phyloP scores from a whole-genome alignment of 2,888 invertebrate genomes.

The Dynastes maya region DNA sequence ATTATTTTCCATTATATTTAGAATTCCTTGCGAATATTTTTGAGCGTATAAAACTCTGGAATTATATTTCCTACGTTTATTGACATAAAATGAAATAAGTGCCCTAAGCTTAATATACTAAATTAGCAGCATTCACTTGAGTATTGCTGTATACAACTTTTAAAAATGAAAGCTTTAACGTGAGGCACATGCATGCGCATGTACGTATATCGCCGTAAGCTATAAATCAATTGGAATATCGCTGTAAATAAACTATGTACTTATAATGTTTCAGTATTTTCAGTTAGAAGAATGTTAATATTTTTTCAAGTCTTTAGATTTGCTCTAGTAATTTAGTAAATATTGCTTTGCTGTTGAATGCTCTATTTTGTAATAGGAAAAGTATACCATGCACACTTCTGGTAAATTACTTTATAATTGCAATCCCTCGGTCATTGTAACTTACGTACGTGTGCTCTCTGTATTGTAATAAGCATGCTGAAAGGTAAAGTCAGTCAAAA shows the following conservation, averaged over 20 bases:
- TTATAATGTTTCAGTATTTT: background rate
- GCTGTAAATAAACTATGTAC: background rate
- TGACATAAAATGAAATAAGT: no score
- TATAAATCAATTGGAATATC: background rate
- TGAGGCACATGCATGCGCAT: background rate
- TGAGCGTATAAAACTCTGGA: no score
- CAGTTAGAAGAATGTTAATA: background rate
- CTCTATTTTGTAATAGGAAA: background rate
- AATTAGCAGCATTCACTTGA: background rate
- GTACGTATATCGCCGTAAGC: background rate
- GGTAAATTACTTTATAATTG: background rate
- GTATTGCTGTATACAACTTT: background rate
- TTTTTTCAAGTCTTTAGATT: background rate
- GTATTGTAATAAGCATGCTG: background rate
- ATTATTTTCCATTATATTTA: no score
- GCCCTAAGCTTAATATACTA: background rate
- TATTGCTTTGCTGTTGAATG: background rate
- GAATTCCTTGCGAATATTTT: no score
- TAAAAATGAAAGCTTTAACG: no score
- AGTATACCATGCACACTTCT: background rate
- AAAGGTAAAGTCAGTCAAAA: no score
- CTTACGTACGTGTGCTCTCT: background rate
- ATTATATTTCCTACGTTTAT: no score
- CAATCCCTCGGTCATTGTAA: background rate
- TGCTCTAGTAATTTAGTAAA: constrained; percentile 5